Conservation (phyloP, 2,888 invertebrate species). For the Apamea anceps region DNA sequence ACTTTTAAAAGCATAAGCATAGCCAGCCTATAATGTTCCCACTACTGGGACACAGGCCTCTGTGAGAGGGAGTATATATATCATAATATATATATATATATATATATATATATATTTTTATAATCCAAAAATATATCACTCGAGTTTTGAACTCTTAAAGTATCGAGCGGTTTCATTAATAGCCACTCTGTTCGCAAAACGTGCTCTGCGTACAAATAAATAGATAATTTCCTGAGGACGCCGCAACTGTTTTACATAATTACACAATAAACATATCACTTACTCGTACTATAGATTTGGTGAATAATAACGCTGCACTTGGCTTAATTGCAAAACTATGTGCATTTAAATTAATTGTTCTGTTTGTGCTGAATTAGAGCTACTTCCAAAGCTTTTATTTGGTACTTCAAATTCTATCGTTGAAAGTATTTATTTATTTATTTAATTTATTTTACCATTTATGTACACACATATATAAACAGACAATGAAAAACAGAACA, state of each 20-base stretch:
- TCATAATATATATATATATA: too few relatives aligned
- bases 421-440: too few relatives aligned
- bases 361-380: not conserved
- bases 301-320: conserved; percentile 29
- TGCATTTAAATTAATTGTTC: conserved; percentile 31
- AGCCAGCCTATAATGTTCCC: not conserved
- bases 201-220: conserved; percentile 51
- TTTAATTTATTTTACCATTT: too few relatives aligned
- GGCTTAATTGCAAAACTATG: conserved; percentile 39
- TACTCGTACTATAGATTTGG: conserved; percentile 25
- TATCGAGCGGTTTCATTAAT: conserved; percentile 37
- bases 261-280: conserved; percentile 53
- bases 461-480: too few relatives aligned
- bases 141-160: not conserved
- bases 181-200: conserved; percentile 31
- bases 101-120: too few relatives aligned
- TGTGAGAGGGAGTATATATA: too few relatives aligned
- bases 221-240: conserved; percentile 48
- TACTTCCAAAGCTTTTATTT: too few relatives aligned
- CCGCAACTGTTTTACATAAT: conserved; percentile 59
- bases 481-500: too few relatives aligned
- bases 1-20: not conserved
- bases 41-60: not conserved
- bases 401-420: too few relatives aligned
- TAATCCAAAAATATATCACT: conserved; percentile 2